Evolutionary conservation across 1,140 invertebrate species (phyloP), one percentile per base, ranked within the genome.

Genomic region (Ostrea edulis): DNA sequence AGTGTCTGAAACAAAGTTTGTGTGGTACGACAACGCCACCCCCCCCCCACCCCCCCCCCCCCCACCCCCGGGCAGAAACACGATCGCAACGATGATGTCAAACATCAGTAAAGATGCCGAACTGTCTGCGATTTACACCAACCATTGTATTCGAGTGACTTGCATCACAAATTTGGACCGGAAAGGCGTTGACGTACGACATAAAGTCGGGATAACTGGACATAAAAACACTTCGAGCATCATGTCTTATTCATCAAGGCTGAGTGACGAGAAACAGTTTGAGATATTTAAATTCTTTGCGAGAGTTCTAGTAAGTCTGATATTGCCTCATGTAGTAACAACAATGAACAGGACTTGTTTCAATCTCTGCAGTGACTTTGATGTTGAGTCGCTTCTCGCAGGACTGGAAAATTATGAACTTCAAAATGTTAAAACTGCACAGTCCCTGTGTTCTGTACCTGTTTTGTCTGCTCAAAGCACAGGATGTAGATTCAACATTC

Each of bases 81-180:
- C 55, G 7, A 20, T 86, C n/a, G 20, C 20, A 20, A 44, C 58
- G 12, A 68, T 86, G n/a, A 71, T 52, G 65, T 71, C 62, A 52
- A 53, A 44, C 0, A 86, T 86, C 52, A 71, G 35, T n/a, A 86
- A 86, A 53, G n/a, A 20, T 8, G 65, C 44, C 8, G 11, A 52
- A 11, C 52, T 71, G n/a, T 86, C 65, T 65, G 51, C 14, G 4
- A 22, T 77, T 8, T 71, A 71, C 22, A 71, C 14, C 9, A 86
- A 85, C 25, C 84, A 85, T 44, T 68, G 29, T 44, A 85, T 68
- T n/a, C 58, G 62, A 20, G 58, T 58, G 65, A 85, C 84, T 2
- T 71, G 58, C 52, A 86, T 86, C 3, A 53, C 62, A 20, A 58
- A 12, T 17, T 20, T 58, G 5, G 55, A 58, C 55, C 12, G 55